phyloP scores from a whole-genome alignment of 2,888 invertebrate species.

The Sipha maydis region DNA sequence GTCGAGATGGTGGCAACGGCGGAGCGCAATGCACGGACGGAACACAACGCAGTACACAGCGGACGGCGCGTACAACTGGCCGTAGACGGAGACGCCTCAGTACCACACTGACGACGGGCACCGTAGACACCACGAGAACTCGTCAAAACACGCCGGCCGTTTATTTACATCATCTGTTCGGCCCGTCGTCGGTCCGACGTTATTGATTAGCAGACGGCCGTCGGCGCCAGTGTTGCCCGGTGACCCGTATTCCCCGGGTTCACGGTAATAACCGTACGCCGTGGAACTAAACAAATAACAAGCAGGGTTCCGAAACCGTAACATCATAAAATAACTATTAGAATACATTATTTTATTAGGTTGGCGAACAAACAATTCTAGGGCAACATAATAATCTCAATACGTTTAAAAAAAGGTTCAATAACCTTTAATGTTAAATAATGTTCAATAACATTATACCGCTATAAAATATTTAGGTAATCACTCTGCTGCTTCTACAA shows the following conservation, averaged over 20 bases:
- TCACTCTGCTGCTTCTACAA: no score
- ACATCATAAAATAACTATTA: no score
- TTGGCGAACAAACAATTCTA: no score
- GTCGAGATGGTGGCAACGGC: neutral
- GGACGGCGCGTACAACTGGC: neutral
- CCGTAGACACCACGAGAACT: slow-evolving; percentile 14
- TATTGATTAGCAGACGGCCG: slow-evolving; percentile 8
- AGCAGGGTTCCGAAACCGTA: no score
- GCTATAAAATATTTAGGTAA: no score
- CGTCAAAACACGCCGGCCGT: slow-evolving; percentile 57
- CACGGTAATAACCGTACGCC: slow-evolving; percentile 1
- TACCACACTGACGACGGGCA: neutral
- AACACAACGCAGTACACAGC: neutral
- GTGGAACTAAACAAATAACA: neutral
- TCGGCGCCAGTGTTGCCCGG: neutral
- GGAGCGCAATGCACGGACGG: neutral
- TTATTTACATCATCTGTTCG: slow-evolving; percentile 60
- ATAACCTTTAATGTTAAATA: no score
- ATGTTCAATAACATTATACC: no score
- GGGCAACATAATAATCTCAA: no score
- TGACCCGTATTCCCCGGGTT: neutral
- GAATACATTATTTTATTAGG: no score
- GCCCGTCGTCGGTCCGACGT: neutral
- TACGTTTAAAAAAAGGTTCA: no score
- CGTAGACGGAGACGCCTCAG: neutral